Conservation (phyloP, 2,797 vertebrate species). For the Myotis planiceps region DNA sequence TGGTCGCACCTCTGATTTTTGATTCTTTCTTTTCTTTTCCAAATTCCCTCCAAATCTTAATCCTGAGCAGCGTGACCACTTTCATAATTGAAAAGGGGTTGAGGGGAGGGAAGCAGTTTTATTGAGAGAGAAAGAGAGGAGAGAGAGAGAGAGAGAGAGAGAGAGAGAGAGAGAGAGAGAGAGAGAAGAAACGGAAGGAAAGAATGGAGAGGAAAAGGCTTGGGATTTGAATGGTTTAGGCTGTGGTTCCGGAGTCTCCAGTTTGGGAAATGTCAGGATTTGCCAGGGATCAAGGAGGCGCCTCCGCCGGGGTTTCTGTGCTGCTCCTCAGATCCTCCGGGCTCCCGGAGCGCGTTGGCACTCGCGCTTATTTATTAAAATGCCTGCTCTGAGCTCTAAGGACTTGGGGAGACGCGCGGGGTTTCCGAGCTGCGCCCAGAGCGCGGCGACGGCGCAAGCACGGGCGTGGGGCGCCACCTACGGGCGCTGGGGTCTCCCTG, state of each 20-base stretch:
- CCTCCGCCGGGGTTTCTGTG: background rate
- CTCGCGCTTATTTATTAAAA: slow-evolving; percentile 56
- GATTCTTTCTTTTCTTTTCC: slow-evolving; percentile 58
- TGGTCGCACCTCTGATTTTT: slow-evolving; percentile 32
- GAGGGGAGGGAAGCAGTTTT: background rate
- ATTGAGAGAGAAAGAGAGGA: background rate
- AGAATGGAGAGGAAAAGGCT: background rate
- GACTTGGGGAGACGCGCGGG: background rate
- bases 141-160: background rate
- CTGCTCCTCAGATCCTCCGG: slow-evolving; percentile 44
- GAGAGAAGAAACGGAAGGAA: too few species aligned
- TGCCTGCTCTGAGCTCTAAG: background rate
- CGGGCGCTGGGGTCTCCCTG: background rate
- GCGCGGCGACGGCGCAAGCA: background rate
- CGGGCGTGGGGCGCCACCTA: slow-evolving; percentile 75
- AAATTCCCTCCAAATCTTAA: slow-evolving; percentile 70
- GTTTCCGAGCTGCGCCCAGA: background rate
- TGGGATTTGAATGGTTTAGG: background rate
- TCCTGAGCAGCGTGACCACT: slow-evolving; percentile 40
- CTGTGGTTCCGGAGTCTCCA: background rate
- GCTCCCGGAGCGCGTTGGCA: slow-evolving; percentile 45
- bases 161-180: background rate
- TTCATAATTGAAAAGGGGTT: slow-evolving; percentile 64
- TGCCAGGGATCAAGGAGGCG: background rate
- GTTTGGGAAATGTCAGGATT: background rate